phyloP scores from a whole-genome alignment of 2,113 vertebrate genomes.

The Casuarius casuarius region DNA sequence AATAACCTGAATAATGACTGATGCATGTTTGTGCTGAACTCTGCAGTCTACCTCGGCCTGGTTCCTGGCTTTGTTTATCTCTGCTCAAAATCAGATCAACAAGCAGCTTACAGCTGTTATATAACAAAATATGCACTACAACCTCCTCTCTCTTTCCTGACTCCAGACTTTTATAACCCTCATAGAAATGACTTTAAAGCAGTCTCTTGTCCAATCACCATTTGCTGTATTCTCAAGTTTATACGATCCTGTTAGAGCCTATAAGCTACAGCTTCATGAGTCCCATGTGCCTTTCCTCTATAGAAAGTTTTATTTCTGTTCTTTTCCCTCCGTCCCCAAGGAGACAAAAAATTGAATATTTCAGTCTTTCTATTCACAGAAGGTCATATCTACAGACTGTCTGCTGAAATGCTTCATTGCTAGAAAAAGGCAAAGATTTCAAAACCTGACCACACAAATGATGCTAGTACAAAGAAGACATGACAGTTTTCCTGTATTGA shows the following conservation, averaged over 20 bases:
- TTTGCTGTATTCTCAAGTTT: neutral
- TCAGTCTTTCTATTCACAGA: neutral
- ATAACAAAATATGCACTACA: neutral
- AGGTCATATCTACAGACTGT: neutral
- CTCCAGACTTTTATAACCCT: neutral
- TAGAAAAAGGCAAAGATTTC: neutral
- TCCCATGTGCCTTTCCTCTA: neutral
- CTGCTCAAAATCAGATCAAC: neutral
- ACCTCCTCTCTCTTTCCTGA: neutral
- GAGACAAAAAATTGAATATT: neutral
- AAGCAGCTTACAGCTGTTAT: neutral
- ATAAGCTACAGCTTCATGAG: neutral
- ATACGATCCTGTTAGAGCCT: neutral
- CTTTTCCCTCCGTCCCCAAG: neutral
- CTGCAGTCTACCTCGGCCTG: neutral
- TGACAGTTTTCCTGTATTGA: neutral
- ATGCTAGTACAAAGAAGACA: neutral
- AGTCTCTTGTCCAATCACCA: neutral
- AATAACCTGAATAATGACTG: neutral
- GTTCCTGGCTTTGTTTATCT: neutral
- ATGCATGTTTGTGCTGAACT: neutral
- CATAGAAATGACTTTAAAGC: neutral
- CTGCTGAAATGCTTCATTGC: neutral
- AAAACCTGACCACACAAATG: neutral
- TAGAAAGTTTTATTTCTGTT: neutral